Evolutionary conservation across 1,140 invertebrate species (phyloP).

Genomic region (Megalopta genalis): DNA sequence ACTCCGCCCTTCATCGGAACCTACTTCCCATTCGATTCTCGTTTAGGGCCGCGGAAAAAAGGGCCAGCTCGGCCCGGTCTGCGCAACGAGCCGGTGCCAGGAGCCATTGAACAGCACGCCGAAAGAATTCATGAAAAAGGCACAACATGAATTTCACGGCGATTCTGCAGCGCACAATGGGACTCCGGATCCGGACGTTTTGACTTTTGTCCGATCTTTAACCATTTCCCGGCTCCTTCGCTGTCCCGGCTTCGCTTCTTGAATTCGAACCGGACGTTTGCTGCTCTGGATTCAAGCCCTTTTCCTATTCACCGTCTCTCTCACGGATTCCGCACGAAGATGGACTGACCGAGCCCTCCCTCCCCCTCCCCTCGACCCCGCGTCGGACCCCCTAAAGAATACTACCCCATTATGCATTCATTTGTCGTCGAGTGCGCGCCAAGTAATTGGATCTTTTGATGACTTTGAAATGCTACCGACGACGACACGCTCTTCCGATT

Average conservation of each 20-base stretch:
- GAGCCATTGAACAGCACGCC: slow-evolving; percentile 64
- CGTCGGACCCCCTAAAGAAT: background rate
- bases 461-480: background rate
- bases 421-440: slow-evolving; percentile 16
- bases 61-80: slow-evolving; percentile 2
- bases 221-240: slow-evolving; percentile 70
- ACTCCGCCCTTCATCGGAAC: slow-evolving; percentile 64
- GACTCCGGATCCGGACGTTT: slow-evolving; percentile 71
- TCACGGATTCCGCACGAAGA: slow-evolving; percentile 1
- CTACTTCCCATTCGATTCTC: slow-evolving; percentile 57
- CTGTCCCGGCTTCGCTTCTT: slow-evolving; percentile 22
- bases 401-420: background rate
- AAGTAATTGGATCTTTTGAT: slow-evolving; percentile 10
- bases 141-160: slow-evolving; percentile 78
- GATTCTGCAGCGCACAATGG: slow-evolving; percentile 68
- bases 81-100: slow-evolving; percentile 30
- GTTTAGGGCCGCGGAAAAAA: slow-evolving; percentile 34
- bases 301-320: slow-evolving; percentile 21
- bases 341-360: too few relatives aligned
- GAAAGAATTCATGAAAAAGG: slow-evolving; percentile 74
- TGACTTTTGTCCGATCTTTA: slow-evolving; percentile 75
- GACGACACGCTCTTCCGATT: too few relatives aligned
- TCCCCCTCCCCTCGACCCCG: too few relatives aligned
- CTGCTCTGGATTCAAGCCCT: slow-evolving; percentile 34
- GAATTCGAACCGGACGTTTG: slow-evolving; percentile 41